phyloP scores from a whole-genome alignment of 2,797 vertebrate genomes.

The Acrocephalus scirpaceus region DNA sequence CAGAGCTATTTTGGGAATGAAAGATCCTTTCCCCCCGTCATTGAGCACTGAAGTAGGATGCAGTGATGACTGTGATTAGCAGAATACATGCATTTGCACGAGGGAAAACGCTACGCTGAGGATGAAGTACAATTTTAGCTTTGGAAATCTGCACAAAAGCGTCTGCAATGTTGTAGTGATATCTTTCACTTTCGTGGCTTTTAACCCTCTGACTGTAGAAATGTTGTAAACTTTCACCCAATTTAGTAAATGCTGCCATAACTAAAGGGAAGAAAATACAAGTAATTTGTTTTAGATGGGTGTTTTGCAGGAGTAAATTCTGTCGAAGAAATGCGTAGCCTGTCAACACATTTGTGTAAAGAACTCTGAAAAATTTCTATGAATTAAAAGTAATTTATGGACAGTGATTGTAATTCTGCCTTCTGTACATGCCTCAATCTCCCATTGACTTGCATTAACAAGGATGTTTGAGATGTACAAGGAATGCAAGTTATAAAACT shows the following conservation, averaged over 20 bases:
- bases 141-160: not conserved
- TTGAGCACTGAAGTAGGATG: not conserved
- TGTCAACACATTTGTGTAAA: not conserved
- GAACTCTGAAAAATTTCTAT: not conserved
- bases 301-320: not conserved
- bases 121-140: not conserved
- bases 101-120: not conserved
- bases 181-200: not conserved
- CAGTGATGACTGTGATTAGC: slow-evolving; percentile 14
- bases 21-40: not conserved
- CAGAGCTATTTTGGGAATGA: slow-evolving; percentile 41
- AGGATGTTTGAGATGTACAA: not conserved
- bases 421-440: not conserved
- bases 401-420: not conserved
- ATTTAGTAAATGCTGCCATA: not conserved
- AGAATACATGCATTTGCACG: not conserved
- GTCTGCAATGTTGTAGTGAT: not conserved
- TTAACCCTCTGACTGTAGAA: not conserved
- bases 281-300: not conserved
- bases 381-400: not conserved
- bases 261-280: not conserved
- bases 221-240: not conserved
- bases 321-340: not conserved
- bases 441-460: not conserved
- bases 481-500: not conserved